Evolutionary conservation across 2,113 vertebrate species (phyloP).

Genomic region (Beaufortia kweichowensis): DNA sequence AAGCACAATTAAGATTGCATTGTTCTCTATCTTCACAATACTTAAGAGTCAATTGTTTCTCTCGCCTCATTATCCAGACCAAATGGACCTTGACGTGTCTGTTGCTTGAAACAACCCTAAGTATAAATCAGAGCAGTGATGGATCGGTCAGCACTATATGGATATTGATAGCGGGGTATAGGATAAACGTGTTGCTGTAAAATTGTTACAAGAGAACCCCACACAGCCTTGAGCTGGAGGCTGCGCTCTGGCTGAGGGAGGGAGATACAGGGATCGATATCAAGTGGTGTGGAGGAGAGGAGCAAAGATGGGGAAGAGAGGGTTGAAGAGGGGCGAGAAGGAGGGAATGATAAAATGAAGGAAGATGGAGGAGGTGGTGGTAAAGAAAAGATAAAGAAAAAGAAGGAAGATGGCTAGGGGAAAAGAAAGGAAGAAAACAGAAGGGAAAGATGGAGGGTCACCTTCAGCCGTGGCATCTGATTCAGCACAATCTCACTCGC

Average conservation of each 20-base stretch:
- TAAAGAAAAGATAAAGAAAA: slow-evolving; percentile 65
- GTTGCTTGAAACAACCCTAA: slow-evolving; percentile 38
- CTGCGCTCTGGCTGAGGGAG: slow-evolving; percentile 30
- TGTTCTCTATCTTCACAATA: slow-evolving; percentile 34
- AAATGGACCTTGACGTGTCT: slow-evolving; percentile 52
- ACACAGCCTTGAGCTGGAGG: slow-evolving; percentile 68
- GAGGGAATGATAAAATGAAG: slow-evolving; percentile 59
- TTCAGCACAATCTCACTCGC: slow-evolving; percentile 75
- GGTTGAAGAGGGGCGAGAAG: slow-evolving; percentile 31
- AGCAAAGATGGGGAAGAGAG: slow-evolving; percentile 59
- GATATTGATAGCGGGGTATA: slow-evolving; percentile 56
- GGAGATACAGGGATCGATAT: slow-evolving; percentile 70
- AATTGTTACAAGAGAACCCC: slow-evolving; percentile 67
- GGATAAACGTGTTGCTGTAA: slow-evolving; percentile 61
- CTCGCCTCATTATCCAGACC: slow-evolving; percentile 52
- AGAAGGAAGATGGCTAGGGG: slow-evolving; percentile 22
- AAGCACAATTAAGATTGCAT: slow-evolving; percentile 29
- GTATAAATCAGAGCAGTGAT: slow-evolving; percentile 62
- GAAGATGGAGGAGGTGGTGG: slow-evolving; percentile 48
- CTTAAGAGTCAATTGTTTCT: slow-evolving; percentile 55
- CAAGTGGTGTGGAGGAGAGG: slow-evolving; percentile 66
- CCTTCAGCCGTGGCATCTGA: slow-evolving; percentile 76
- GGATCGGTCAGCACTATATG: slow-evolving; percentile 49
- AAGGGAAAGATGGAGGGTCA: slow-evolving; percentile 71
- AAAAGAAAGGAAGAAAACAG: slow-evolving; percentile 51